These are phyloP conservation scores for Alcedo quadribrachys DNA, from an alignment of 2,797 vertebrate species.

Conservation along the genomic window DNA sequence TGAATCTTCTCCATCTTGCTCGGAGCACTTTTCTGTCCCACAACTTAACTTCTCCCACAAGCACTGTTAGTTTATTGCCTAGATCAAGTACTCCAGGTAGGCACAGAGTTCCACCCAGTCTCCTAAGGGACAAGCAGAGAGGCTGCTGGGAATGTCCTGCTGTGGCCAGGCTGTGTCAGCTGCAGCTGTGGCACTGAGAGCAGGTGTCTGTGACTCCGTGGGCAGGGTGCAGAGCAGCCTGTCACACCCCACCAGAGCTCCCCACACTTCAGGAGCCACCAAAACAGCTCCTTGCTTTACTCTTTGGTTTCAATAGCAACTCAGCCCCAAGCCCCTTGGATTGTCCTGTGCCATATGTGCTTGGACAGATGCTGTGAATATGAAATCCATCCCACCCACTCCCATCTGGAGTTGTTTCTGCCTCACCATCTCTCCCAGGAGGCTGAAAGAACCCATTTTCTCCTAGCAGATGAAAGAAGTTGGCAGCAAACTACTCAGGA, in stretches of 20 bases:
- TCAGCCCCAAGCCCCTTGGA: background rate
- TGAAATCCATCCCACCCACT: background rate
- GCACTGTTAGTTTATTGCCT: background rate
- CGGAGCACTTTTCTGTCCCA: background rate
- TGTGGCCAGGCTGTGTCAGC: background rate
- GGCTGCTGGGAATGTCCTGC: background rate
- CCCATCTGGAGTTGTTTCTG: background rate
- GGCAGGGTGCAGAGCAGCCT: background rate
- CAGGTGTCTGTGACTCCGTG: background rate
- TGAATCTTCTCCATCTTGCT: background rate
- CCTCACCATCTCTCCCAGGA: background rate
- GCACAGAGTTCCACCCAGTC: background rate
- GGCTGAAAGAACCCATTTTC: background rate
- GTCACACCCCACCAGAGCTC: background rate
- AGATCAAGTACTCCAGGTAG: background rate
- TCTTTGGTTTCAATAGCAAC: background rate
- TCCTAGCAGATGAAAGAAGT: background rate
- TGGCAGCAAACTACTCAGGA: background rate
- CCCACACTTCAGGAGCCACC: background rate
- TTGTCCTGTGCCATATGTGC: background rate
- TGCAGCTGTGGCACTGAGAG: accelerated
- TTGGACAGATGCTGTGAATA: background rate
- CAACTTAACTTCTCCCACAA: background rate
- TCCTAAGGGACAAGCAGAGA: background rate
- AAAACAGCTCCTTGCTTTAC: background rate